These are phyloP conservation scores for Dasyprocta punctata DNA, from an alignment of 2,113 vertebrate genomes.

Conservation along the genomic window DNA sequence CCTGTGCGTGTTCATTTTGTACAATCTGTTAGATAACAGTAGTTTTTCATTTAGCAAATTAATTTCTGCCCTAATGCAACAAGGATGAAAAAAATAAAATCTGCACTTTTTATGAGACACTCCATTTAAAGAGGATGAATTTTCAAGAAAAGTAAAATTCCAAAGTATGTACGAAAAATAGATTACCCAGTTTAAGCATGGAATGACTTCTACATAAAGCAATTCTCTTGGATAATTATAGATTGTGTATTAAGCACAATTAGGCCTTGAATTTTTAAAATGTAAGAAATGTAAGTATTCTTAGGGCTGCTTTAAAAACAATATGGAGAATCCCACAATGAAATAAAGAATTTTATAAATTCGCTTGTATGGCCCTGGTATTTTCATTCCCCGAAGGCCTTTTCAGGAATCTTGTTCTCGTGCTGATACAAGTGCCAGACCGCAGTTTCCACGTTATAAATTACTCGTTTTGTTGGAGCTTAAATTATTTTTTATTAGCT, in stretches of 20 bases:
- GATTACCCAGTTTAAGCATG: not conserved
- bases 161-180: not conserved
- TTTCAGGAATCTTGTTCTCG: slow-evolving; percentile 82
- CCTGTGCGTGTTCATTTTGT: slow-evolving; percentile 54
- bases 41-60: slow-evolving; percentile 67
- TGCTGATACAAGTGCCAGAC: slow-evolving; percentile 85
- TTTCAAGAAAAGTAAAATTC: slow-evolving; percentile 55
- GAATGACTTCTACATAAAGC: not conserved
- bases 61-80: slow-evolving; percentile 62
- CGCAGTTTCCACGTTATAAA: slow-evolving; percentile 88
- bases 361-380: slow-evolving; percentile 61
- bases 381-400: slow-evolving; percentile 79
- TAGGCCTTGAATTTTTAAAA: not conserved
- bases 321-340: not conserved
- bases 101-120: slow-evolving; percentile 22
- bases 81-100: slow-evolving; percentile 58
- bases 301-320: slow-evolving; percentile 18
- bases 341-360: slow-evolving; percentile 29
- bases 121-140: not conserved
- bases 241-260: slow-evolving; percentile 18
- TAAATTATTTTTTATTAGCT: slow-evolving; percentile 91
- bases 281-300: slow-evolving; percentile 5
- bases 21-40: slow-evolving; percentile 51
- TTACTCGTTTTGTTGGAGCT: slow-evolving; percentile 87
- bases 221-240: not conserved